These are phyloP conservation scores for Ephestia elutella DNA, from an alignment of 1,140 invertebrate species.

Conservation along the genomic window DNA sequence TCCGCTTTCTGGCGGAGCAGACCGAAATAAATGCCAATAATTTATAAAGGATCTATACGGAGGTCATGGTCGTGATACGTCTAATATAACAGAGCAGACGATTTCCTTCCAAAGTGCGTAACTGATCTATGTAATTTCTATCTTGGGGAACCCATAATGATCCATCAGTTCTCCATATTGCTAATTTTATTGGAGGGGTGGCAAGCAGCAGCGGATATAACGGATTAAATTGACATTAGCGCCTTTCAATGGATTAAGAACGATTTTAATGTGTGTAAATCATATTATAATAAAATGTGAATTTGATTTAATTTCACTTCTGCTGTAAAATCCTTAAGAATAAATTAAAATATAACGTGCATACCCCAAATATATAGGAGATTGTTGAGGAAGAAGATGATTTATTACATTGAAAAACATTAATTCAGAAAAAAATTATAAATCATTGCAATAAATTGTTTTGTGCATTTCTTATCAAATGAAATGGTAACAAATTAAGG, in stretches of 20 bases:
- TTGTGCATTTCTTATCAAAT: too few relatives aligned
- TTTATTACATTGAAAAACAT: too few relatives aligned
- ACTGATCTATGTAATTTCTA: conserved; percentile 22
- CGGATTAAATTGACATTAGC: conserved; percentile 57
- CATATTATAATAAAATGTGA: conserved; percentile 13
- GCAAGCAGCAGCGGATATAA: conserved; percentile 44
- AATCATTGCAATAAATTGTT: too few relatives aligned
- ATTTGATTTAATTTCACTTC: too few relatives aligned
- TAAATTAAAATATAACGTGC: too few relatives aligned
- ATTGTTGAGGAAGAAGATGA: too few relatives aligned
- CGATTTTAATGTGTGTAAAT: conserved; percentile 27
- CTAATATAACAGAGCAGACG: conserved; percentile 8
- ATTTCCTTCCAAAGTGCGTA: conserved; percentile 9
- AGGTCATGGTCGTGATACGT: conserved; percentile 12
- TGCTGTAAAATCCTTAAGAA: too few relatives aligned
- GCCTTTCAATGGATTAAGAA: conserved; percentile 32
- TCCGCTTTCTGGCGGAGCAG: conserved; percentile 26
- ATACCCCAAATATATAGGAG: too few relatives aligned
- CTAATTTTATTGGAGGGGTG: conserved; percentile 55
- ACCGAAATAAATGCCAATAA: conserved; percentile 11
- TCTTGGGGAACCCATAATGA: conserved; percentile 34
- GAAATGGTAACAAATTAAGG: too few relatives aligned
- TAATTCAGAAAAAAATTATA: too few relatives aligned
- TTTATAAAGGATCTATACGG: conserved; percentile 10
- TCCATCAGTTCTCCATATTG: conserved; percentile 54